Evolutionary conservation across 2,888 invertebrate species (phyloP), one percentile per base, ranked within the genome.

Genomic region (Baronia brevicornis): DNA sequence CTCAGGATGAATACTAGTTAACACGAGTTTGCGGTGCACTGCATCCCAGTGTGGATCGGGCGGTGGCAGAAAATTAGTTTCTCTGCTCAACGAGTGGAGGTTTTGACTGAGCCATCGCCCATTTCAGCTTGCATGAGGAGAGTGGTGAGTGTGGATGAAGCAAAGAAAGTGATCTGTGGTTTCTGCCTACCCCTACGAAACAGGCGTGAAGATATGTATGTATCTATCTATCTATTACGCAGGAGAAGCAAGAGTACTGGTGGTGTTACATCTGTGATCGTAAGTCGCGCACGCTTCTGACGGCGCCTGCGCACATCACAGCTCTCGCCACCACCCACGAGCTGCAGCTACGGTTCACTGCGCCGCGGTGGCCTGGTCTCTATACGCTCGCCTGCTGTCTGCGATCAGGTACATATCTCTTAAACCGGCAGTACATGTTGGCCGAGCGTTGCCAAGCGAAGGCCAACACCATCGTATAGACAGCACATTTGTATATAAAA

Each of bases 221-320:
- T n/a, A n/a, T n/a, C n/a, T n/a, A n/a, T n/a, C n/a, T n/a, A n/a
- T n/a, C n/a, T 24, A 15, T 10, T 8, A 1, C 10, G 2, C 40
- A 84, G 82, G 82, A 84, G 53, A 84, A 99, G 69, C 97, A 97
- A 69, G 99, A 99, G 77, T 98, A 94, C 80, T 99, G 99, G 98
- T 99, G 98, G 98, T 92, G 98, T 45, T 99, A 98, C 73, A 93
- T 99, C 51, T 94, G 95, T 77, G 98, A 99, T 84, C 90, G 95
- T 54, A 98, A 96, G 79, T 94, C 93, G 46, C 92, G 91, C 64
- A 92, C 94, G 41, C 82, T 99, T 51, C 88, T 98, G 46, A 96
- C 98, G 28, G 92, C 95, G 48, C 98, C 98, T 21, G 93, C 94
- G 64, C 93, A 97, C 63, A 91, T 98, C 41, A 98, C 98, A 32